These are phyloP conservation scores for Lagodon rhomboides DNA, from an alignment of 2,797 vertebrate species.

Conservation along the genomic window DNA sequence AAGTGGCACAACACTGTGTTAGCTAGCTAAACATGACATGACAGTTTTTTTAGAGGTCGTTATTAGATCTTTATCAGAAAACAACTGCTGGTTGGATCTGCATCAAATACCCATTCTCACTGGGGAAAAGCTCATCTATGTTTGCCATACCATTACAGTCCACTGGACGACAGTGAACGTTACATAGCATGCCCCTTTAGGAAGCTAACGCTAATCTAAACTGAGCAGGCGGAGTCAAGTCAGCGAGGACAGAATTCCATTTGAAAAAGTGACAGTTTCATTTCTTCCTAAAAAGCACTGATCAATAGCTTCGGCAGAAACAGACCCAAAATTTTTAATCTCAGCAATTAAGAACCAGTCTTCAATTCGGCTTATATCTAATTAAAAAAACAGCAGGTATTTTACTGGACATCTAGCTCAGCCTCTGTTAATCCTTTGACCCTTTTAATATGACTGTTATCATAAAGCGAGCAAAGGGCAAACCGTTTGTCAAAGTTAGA, in stretches of 20 bases:
- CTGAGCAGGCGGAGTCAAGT: not conserved
- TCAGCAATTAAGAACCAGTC: accelerated
- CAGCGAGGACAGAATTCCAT: not conserved
- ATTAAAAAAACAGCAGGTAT: not conserved
- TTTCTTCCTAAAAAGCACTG: accelerated
- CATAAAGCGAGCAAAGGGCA: not conserved
- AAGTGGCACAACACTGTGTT: not conserved
- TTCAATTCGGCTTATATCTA: conserved; percentile 4
- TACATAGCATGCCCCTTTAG: not conserved
- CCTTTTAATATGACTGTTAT: not conserved
- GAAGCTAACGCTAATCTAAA: conserved; percentile 31
- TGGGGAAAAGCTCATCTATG: not conserved
- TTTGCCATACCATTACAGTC: accelerated
- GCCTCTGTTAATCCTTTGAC: accelerated
- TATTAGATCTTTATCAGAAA: not conserved
- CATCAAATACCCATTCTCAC: not conserved
- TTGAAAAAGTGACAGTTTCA: not conserved
- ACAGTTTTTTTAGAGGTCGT: conserved; percentile 43
- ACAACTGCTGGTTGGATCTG: not conserved
- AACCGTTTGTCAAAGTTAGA: not conserved
- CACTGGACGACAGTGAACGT: accelerated
- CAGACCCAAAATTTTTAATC: accelerated
- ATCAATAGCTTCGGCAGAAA: accelerated
- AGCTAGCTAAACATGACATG: conserved; percentile 54
- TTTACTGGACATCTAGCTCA: not conserved